Base-by-base conservation (phyloP, 2,113 vertebrate species). In the Tricholaema leucomelas region DNA sequence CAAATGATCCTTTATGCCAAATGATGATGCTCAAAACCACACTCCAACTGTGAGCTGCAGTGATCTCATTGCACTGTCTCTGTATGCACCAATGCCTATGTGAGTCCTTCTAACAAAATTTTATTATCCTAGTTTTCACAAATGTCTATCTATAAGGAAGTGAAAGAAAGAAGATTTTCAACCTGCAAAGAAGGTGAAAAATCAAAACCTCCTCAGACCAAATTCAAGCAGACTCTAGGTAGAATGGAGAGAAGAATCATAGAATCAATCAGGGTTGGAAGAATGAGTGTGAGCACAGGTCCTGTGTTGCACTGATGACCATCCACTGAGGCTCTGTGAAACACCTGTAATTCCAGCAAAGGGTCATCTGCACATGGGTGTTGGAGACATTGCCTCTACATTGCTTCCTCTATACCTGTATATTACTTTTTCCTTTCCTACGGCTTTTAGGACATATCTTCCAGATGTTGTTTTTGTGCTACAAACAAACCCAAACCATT, bases 251-350 rank as follows among this genome's bases (percentile, higher is more conserved):
- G 59, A 80, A 60, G 30, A 36, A n/a, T n/a, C n/a, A n/a, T n/a
- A n/a, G n/a, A n/a, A n/a, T n/a, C n/a, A n/a, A n/a, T n/a, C n/a
- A n/a, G n/a, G n/a, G n/a, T n/a, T n/a, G n/a, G n/a, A n/a, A n/a
- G 54, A 35, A 36, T 3, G n/a, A 2, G 1, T 3, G 36, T 76
- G 23, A 64, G 12, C 8, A 35, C 13, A 16, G 17, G 8, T 54
- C 11, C 38, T 73, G 40, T 33, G 5, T 83, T 30, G n/a, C 27
- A 30, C 20, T 0, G 1, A 11, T 52, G 55, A 40, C 9, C 6
- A 5, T 3, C 2, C 19, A 14, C 4, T 0, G 0, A n/a, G 56
- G 18, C 0, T 1, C 56, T 63, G 24, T 15, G 52, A 27, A 77
- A 36, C 14, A 8, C 16, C 48, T 35, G 14, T 35, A 38, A 58